Evolutionary conservation across 2,113 vertebrate genomes (phyloP), one percentile per base, ranked within the genome.

Genomic region (Pseudorasbora parva): DNA sequence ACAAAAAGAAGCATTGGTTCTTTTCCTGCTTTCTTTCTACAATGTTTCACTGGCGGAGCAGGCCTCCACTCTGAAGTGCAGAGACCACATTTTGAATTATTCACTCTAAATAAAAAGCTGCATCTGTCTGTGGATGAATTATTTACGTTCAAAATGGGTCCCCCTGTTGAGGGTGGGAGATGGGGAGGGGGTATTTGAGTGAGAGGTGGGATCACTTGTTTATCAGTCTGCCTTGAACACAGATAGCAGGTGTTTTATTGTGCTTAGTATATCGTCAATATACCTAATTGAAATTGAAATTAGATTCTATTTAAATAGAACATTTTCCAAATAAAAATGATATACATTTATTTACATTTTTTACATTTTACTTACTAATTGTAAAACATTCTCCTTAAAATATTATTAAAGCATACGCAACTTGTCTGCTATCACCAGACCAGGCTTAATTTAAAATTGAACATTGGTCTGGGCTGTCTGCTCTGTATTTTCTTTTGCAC

Each of bases 91-190:
- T 77, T 83, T 94, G 51, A 93, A 93, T 94, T 92, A 94, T 95
- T 94, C 89, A 93, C 86, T 83, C 74, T 11, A 69, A 88, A 93
- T 93, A 92, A 94, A 93, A 94, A 91, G 92, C 91, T 82, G 81
- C 91, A 91, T 92, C 91, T 93, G 89, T 89, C 87, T 85, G 71
- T 74, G 81, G 82, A 91, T 95, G 21, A 93, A 93, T 94, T 89
- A 93, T 94, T 90, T 66, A 94, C 19, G 7, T 47, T 89, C 90
- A 91, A 92, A 92, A 92, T 90, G 88, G 85, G 60, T 89, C 86
- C 90, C 82, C 88, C 86, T 33, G 41, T 21, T 27, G 47, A 78
- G 73, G 54, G 74, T 78, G 27, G 41, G 62, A 45, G 43, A 21
- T 21, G 62, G 37, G 69, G 25, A 56, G 51, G 72, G 57, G 66